Conservation (phyloP, 2,797 vertebrate genomes). For the Girardinus metallicus region DNA sequence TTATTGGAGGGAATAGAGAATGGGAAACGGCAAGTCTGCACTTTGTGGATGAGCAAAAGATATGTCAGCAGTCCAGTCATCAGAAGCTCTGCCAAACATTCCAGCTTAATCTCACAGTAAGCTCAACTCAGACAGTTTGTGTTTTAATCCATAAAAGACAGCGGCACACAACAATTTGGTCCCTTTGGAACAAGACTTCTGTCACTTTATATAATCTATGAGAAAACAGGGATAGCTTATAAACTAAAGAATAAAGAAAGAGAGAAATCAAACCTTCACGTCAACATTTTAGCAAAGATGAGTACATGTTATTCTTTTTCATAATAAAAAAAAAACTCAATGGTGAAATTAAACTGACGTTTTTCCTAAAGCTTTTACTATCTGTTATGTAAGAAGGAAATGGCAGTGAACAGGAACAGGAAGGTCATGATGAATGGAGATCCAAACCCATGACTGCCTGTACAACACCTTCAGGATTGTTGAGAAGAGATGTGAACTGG, state of each 20-base stretch:
- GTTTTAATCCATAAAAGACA: neutral
- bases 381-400: neutral
- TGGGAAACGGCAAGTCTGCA: slow-evolving; percentile 67
- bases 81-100: slow-evolving; percentile 66
- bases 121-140: neutral
- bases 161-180: neutral
- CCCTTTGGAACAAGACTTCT: neutral
- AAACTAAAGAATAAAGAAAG: neutral
- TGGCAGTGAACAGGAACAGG: neutral
- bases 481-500: neutral
- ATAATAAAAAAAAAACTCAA: too few relatives aligned
- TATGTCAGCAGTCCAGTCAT: slow-evolving; percentile 64
- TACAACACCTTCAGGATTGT: neutral
- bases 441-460: neutral
- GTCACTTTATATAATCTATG: slow-evolving; percentile 4
- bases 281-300: neutral
- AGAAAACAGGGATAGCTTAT: neutral
- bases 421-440: neutral
- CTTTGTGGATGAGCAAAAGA: slow-evolving; percentile 48
- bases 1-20: slow-evolving; percentile 63
- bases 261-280: neutral
- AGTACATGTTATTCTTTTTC: neutral
- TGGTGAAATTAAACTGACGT: neutral
- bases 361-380: neutral
- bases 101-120: slow-evolving; percentile 57